phyloP scores from a whole-genome alignment of 2,113 vertebrate genomes.

The Mesembrinibis cayennensis region DNA sequence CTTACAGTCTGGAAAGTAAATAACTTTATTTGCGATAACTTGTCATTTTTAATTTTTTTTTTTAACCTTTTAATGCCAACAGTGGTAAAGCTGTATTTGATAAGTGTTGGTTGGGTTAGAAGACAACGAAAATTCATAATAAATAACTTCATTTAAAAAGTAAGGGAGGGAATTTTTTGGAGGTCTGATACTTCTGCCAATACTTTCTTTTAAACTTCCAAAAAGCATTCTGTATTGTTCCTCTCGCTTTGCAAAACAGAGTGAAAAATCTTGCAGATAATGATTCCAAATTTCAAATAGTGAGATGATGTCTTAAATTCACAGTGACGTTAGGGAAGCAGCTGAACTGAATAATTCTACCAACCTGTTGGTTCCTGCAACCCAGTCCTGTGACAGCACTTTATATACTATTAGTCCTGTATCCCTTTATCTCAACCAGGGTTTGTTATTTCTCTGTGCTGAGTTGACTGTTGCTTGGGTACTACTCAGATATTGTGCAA shows the following conservation, averaged over 20 bases:
- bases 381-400: neutral
- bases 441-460: neutral
- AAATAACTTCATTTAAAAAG: neutral
- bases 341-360: neutral
- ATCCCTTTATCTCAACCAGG: neutral
- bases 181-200: neutral
- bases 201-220: neutral
- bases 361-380: neutral
- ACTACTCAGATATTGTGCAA: rapidly evolving
- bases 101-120: neutral
- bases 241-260: neutral
- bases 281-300: neutral
- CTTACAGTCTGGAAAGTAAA: neutral
- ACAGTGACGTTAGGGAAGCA: neutral
- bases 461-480: neutral
- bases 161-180: neutral
- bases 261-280: neutral
- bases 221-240: neutral
- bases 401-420: rapidly evolving
- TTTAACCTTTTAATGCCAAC: neutral
- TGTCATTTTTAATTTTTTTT: neutral
- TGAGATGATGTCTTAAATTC: neutral
- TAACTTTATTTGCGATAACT: neutral
- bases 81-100: neutral
- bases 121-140: neutral